These are phyloP conservation scores for Siniperca scherzeri DNA, from an alignment of 2,797 vertebrate species.

Conservation along the genomic window DNA sequence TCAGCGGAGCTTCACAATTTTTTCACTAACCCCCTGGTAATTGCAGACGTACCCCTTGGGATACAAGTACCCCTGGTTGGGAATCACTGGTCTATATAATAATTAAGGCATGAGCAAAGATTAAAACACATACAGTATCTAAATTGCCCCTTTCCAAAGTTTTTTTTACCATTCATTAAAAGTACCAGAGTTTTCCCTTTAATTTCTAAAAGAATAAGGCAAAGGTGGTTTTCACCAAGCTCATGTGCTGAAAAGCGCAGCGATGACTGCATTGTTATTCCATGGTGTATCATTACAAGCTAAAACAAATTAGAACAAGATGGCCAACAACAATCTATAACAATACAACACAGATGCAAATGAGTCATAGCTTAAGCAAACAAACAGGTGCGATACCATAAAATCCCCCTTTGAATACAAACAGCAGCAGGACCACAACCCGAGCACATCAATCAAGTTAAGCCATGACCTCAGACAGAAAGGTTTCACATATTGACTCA, in stretches of 20 bases:
- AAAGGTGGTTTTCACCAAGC: slow-evolving; percentile 14
- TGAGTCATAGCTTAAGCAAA: slow-evolving; percentile 69
- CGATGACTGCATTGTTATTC: slow-evolving; percentile 53
- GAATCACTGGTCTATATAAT: no score
- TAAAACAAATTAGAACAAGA: slow-evolving; percentile 59
- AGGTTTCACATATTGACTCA: slow-evolving; percentile 61
- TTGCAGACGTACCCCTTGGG: no score
- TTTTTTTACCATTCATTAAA: neutral
- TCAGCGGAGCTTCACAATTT: no score
- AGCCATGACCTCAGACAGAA: slow-evolving; percentile 73
- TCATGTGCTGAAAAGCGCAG: slow-evolving; percentile 24
- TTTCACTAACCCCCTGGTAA: no score
- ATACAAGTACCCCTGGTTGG: no score
- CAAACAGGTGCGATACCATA: slow-evolving; percentile 77
- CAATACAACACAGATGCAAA: slow-evolving; percentile 58
- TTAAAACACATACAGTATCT: neutral
- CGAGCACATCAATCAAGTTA: slow-evolving; percentile 33
- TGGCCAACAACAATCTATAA: slow-evolving; percentile 43
- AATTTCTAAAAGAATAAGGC: slow-evolving; percentile 21
- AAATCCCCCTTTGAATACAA: slow-evolving; percentile 50
- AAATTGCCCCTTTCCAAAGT: neutral
- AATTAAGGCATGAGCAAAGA: no score
- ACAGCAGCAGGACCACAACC: slow-evolving; percentile 73
- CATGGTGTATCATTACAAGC: slow-evolving; percentile 49
- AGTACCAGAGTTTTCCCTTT: slow-evolving; percentile 3